Percentiles rank a stretch among this genome's conserved stretches.
Conservation (phyloP, 2,113 vertebrate species). For the Corvus cornix region DNA sequence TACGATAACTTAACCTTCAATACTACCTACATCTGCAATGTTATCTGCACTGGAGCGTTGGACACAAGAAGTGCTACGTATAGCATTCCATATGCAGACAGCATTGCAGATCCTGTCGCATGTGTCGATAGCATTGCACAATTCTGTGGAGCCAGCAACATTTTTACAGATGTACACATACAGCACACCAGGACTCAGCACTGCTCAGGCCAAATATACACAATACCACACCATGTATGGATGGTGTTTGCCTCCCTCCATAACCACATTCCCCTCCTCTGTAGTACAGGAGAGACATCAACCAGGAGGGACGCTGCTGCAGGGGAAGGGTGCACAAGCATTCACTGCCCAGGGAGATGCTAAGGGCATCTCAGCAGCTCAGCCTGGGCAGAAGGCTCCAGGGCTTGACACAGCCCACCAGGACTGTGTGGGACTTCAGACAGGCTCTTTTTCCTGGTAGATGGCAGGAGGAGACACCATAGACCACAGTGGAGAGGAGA, state of each 20-base stretch:
- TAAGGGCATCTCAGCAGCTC: not conserved
- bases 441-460: not conserved
- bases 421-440: not conserved
- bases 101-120: not conserved
- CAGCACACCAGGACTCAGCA: not conserved
- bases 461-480: not conserved
- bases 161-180: not conserved
- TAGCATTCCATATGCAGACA: not conserved
- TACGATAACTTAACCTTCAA: not conserved
- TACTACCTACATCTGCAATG: not conserved
- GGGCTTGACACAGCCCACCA: not conserved
- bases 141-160: not conserved
- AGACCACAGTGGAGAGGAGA: not conserved
- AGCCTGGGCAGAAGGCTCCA: not conserved
- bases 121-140: not conserved
- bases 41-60: not conserved
- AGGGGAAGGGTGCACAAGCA: not conserved
- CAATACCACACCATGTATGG: too few species aligned
- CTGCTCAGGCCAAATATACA: not conserved
- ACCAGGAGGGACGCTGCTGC: not conserved
- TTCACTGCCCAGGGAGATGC: not conserved
- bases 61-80: not conserved
- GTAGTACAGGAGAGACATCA: not conserved
- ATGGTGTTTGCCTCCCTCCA: not conserved
- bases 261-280: not conserved